Evolutionary conservation across 1,140 invertebrate genomes (phyloP), one percentile per base, ranked within the genome.

Genomic region (silkworm (Bombyx mori)): DNA sequence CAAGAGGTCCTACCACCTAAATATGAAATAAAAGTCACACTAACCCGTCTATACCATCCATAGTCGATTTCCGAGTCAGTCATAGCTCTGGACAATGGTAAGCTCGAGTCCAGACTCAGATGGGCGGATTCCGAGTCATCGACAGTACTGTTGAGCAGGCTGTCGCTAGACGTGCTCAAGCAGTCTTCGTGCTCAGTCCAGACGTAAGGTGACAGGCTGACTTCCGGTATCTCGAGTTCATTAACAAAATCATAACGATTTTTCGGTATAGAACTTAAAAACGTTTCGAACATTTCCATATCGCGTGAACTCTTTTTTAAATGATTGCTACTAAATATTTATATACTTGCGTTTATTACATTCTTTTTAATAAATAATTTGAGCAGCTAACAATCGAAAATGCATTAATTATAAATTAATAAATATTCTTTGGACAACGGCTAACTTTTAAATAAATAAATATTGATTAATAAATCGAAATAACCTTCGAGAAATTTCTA

Each of bases 21-120:
- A n/a, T n/a, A n/a, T 18, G 12, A 18, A 47, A 10, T 47, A 10
- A 47, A 47, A 47, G n/a, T 9, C n/a, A 47, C n/a, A 47, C 75
- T 77, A 42, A 84, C 82, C 66, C 73, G 57, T 56, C 66, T 75
- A 59, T 74, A 76, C 44, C 68, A 62, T 2, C 61, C 68, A 52
- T 82, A 86, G 53, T 86, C 82, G 9, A 82, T 82, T 42, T 86
- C 82, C 0, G 81, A 83, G 35, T 79, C 81, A 0, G 81, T 82
- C 77, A 84, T 73, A 42, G 81, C 79, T 9, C 79, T 70, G 2
- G 81, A 84, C 46, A 86, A 53, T 1, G 79, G 65, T 5, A 81
- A 51, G 46, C 81, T 86, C 0, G 79, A 82, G 47, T 72, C 76
- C 0, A 78, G 79, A 43, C 73, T 81, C 42, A 61, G 18, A 7